Base-by-base conservation (phyloP, 2,888 invertebrate genomes). In the Ophion obscuratus region DNA sequence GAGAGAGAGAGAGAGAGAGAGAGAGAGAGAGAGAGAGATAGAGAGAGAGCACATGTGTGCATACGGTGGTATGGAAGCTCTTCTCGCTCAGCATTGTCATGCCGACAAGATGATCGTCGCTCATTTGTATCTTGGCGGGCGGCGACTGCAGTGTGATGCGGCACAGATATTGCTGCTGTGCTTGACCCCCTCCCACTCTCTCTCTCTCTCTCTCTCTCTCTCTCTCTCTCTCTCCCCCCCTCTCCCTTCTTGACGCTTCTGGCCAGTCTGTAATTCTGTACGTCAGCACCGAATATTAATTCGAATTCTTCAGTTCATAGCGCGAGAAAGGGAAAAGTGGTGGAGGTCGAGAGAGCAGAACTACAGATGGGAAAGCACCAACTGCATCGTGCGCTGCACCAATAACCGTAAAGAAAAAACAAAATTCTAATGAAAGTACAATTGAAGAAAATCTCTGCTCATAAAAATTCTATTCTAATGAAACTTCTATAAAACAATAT, bases 211-310 rank as follows among this genome's bases (percentile, higher is more conserved):
- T 17, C 61, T 17, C 40, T 68, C 47, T 7, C 59, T 61, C 47
- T n/a, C 36, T 57, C 73, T 74, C 82, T 82, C 83, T 86, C 61
- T 17, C 40, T 68, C 47, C 3, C 59, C 44, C 47, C n/a, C 36
- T 57, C 73, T 74, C 82, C 82, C 83, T 86, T 87, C 88, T 88
- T 87, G 87, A 87, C 88, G 87, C 77, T 90, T 90, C 89, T 91
- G 47, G 59, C 36, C 62, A 59, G 14, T 14, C 36, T 91, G 92
- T 92, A 93, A 94, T 93, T 94, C 91, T 90, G 91, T 91, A 92
- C 92, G 93, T 94, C 94, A 93, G 92, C 94, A 90, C 93, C 93
- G 93, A 93, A 93, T 94, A 94, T 94, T 94, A 94, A 94, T 93
- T 94, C 90, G 93, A 93, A 93, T 94, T 94, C 93, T 91, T 91